Percentiles rank a stretch among this genome's conserved stretches.
These are phyloP conservation scores for Molorchus minor DNA, from an alignment of 2,888 invertebrate genomes.

Conservation along the genomic window DNA sequence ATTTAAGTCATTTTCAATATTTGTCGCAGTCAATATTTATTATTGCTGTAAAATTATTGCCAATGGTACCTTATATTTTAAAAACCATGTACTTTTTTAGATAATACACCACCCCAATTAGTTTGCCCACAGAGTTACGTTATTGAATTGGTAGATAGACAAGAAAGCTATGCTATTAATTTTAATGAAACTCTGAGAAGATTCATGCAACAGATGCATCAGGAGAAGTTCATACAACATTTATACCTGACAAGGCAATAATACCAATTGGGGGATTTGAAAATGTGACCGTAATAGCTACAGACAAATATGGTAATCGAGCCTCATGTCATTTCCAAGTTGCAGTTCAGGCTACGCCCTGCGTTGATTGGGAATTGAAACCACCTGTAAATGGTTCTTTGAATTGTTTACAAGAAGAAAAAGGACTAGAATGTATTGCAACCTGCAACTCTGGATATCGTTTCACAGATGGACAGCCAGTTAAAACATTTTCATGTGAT, in stretches of 20 bases:
- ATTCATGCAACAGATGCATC: conserved; percentile 87
- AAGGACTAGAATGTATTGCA: conserved; percentile 87
- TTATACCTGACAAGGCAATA: conserved; percentile 83
- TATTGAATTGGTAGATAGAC: conserved; percentile 88
- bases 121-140: conserved; percentile 95
- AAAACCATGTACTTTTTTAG: conserved; percentile 63
- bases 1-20: too few species aligned
- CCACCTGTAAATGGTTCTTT: conserved; percentile 89
- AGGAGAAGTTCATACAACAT: conserved; percentile 84
- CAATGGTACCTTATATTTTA: too few species aligned
- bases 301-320: conserved; percentile 86
- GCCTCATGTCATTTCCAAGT: conserved; percentile 94
- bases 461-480: conserved; percentile 89
- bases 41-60: too few species aligned
- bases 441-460: conserved; percentile 89
- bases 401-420: conserved; percentile 85
- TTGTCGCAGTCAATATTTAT: too few species aligned
- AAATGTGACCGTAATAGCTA: conserved; percentile 90
- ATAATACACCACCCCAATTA: conserved; percentile 88
- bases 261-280: conserved; percentile 89
- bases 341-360: conserved; percentile 91
- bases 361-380: conserved; percentile 93
- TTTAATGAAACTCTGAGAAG: conserved; percentile 88
- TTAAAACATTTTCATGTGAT: conserved; percentile 87
- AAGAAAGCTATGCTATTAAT: conserved; percentile 89